Evolutionary conservation across 2,888 invertebrate genomes (phyloP).

Genomic region (Phalera bucephala): DNA sequence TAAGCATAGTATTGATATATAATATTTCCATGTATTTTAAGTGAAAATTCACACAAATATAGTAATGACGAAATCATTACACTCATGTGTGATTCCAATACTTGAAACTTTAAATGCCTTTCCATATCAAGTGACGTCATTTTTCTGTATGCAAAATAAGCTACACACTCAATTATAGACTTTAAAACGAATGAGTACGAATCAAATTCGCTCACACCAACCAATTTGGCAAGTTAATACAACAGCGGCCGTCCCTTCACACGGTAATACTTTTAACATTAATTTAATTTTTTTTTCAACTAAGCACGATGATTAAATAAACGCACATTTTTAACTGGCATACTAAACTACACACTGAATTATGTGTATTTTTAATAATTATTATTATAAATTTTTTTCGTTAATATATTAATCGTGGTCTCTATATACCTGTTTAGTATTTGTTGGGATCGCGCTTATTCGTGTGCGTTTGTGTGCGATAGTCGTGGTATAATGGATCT

Average conservation of each 20-base stretch:
- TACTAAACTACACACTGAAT: constrained; percentile 59
- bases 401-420: constrained; percentile 55
- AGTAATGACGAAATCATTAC: no score
- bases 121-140: no score
- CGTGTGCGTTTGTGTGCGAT: no score
- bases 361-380: constrained; percentile 46
- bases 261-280: constrained; percentile 33
- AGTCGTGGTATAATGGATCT: no score
- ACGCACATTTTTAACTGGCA: constrained; percentile 42
- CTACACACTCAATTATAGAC: no score
- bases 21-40: no score
- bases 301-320: constrained; percentile 63
- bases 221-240: constrained; percentile 63
- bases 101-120: no score
- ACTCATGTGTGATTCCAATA: no score
- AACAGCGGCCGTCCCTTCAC: constrained; percentile 9
- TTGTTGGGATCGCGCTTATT: constrained; percentile 32
- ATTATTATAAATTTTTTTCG: constrained; percentile 44
- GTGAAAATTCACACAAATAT: no score
- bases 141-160: no score
- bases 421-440: constrained; percentile 63
- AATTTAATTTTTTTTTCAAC: constrained; percentile 50
- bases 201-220: constrained; percentile 60
- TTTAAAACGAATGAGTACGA: constrained; percentile 6
- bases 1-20: no score